phyloP scores from a whole-genome alignment of 2,797 vertebrate genomes.

The Catostomus latipinnis region DNA sequence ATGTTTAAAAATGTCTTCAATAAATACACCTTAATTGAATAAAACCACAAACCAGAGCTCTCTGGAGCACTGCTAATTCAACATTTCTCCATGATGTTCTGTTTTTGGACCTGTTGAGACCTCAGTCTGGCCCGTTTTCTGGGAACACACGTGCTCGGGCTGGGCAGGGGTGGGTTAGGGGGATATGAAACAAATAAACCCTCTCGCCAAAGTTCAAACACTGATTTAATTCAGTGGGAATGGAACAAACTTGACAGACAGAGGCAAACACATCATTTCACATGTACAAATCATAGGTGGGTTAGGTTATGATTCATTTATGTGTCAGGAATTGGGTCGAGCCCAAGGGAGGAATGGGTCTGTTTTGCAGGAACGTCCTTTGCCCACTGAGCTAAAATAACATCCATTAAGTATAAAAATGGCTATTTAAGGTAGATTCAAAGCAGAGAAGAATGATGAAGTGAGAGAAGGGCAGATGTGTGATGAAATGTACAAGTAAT shows the following conservation, averaged over 20 bases:
- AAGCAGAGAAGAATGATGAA: constrained; percentile 5
- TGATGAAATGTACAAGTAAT: neutral
- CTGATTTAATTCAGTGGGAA: constrained; percentile 68
- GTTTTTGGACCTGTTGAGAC: constrained; percentile 61
- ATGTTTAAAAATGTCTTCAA: constrained; percentile 71
- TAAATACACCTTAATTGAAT: constrained; percentile 74
- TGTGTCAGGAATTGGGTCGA: constrained; percentile 64
- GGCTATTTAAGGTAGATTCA: neutral
- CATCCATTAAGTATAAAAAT: neutral
- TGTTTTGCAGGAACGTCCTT: constrained; percentile 64
- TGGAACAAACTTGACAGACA: constrained; percentile 59
- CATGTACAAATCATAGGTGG: constrained; percentile 55
- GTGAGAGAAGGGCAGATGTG: constrained; percentile 2
- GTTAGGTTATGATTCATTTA: constrained; percentile 72
- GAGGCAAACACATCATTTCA: constrained; percentile 54
- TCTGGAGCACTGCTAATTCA: constrained; percentile 55
- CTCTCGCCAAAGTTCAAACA: constrained; percentile 64
- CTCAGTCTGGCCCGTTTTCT: constrained; percentile 53
- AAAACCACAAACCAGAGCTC: constrained; percentile 66
- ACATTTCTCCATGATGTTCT: constrained; percentile 69
- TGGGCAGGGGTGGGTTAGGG: constrained; percentile 31
- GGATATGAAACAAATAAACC: constrained; percentile 70
- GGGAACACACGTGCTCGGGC: constrained; percentile 17
- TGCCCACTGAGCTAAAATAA: constrained; percentile 16
- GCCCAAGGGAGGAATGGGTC: constrained; percentile 56